Percentiles rank a stretch among this genome's conserved stretches.
These are phyloP conservation scores for Nymphalis polychloros DNA, from an alignment of 2,888 invertebrate species.

Conservation along the genomic window DNA sequence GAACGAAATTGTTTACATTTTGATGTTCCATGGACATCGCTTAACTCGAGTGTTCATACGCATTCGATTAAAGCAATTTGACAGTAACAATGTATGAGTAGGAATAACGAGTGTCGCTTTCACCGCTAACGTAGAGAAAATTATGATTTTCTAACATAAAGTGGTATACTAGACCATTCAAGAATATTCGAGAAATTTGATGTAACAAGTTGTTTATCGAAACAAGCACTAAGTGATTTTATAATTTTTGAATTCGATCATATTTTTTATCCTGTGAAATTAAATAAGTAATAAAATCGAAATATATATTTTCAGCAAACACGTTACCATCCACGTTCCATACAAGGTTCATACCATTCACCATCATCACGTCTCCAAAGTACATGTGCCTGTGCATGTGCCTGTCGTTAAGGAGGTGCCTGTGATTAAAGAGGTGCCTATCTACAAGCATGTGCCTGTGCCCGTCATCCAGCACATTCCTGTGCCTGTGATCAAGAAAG, in stretches of 20 bases:
- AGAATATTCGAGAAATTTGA: slow-evolving; percentile 17
- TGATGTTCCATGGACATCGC: too few species aligned
- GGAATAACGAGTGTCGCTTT: slow-evolving; percentile 31
- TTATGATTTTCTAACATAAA: slow-evolving; percentile 32
- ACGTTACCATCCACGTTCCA: slow-evolving; percentile 76
- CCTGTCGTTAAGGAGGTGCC: slow-evolving; percentile 72
- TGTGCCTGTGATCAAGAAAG: slow-evolving; percentile 66
- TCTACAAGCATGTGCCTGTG: slow-evolving; percentile 69
- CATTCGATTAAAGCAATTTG: not conserved
- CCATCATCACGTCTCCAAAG: slow-evolving; percentile 75
- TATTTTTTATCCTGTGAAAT: too few species aligned
- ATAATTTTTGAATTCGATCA: too few species aligned
- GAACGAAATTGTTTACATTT: too few species aligned
- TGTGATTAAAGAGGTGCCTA: slow-evolving; percentile 73
- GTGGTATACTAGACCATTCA: slow-evolving; percentile 1
- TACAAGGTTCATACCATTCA: slow-evolving; percentile 76
- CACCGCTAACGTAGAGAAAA: slow-evolving; percentile 30
- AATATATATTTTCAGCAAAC: slow-evolving; percentile 56
- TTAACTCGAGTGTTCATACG: not conserved
- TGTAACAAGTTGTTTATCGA: slow-evolving; percentile 4
- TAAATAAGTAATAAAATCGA: not conserved
- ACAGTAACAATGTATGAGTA: slow-evolving; percentile 26
- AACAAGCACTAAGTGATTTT: too few species aligned
- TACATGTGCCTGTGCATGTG: slow-evolving; percentile 68
- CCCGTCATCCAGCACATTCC: slow-evolving; percentile 68